Evolutionary conservation across 2,797 vertebrate genomes (phyloP).

Genomic region (Thunnus albacares): DNA sequence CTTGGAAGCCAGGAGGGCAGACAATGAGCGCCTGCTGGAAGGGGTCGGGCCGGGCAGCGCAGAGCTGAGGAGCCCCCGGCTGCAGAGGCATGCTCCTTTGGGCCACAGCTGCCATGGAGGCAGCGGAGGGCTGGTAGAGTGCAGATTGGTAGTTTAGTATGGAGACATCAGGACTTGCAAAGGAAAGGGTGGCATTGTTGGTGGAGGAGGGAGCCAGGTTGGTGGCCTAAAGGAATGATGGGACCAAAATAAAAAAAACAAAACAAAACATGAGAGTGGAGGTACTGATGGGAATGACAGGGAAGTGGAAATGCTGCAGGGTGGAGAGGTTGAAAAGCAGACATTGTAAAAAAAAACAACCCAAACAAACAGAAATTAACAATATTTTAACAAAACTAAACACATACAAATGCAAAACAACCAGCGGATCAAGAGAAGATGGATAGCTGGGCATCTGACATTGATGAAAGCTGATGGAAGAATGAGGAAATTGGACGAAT

Average conservation of each 20-base stretch:
- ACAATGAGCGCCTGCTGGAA: conserved; percentile 99
- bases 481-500: conserved; percentile 43
- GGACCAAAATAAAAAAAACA: conserved; percentile 88
- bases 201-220: conserved; percentile 96
- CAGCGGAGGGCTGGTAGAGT: conserved; percentile 98
- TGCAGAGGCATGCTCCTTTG: conserved; percentile 98
- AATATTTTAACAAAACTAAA: conserved; percentile 17
- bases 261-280: conserved; percentile 67
- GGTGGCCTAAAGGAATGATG: conserved; percentile 93
- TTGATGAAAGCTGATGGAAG: conserved; percentile 45
- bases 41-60: conserved; percentile 95
- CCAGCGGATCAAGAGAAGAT: conserved; percentile 21
- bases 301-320: conserved; percentile 47
- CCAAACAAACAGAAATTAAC: not conserved
- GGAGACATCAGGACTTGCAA: conserved; percentile 97
- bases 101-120: conserved; percentile 97
- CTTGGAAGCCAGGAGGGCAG: conserved; percentile 99
- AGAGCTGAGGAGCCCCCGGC: conserved; percentile 94
- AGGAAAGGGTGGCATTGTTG: conserved; percentile 97
- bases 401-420: conserved; percentile 35
- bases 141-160: conserved; percentile 98
- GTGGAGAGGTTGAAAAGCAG: conserved; percentile 28
- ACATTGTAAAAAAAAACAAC: not conserved
- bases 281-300: conserved; percentile 61
- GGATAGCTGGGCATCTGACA: conserved; percentile 31